Conservation (phyloP, 2,888 invertebrate genomes). For the Leptopterna dolabrata region DNA sequence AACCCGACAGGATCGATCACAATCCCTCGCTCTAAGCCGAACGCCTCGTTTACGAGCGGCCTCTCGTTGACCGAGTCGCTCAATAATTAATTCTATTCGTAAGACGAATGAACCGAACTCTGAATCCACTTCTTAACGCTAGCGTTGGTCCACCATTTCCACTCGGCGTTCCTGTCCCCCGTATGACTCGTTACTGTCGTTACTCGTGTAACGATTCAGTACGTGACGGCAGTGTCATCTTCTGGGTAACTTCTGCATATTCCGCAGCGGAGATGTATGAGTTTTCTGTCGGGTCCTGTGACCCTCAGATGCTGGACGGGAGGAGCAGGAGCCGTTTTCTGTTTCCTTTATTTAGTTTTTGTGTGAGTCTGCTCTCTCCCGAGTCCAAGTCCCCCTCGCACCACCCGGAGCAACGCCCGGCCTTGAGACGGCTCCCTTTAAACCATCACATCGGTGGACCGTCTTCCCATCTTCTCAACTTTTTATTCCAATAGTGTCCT, state of each 20-base stretch:
- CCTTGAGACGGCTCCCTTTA: conserved; percentile 31
- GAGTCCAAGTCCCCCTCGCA: neutral
- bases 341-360: conserved; percentile 27
- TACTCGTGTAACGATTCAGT: too few relatives aligned
- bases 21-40: too few relatives aligned
- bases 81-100: too few relatives aligned
- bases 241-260: neutral
- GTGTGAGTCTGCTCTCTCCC: conserved; percentile 24
- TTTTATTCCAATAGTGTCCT: conserved; percentile 2
- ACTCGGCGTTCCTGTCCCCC: too few relatives aligned
- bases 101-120: too few relatives aligned
- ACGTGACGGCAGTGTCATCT: too few relatives aligned
- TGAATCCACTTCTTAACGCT: too few relatives aligned
- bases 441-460: neutral
- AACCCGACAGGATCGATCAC: too few relatives aligned
- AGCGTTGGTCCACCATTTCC: too few relatives aligned
- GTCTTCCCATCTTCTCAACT: neutral
- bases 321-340: neutral
- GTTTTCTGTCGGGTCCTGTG: neutral
- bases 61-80: too few relatives aligned
- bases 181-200: too few relatives aligned
- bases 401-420: conserved; percentile 3
- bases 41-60: too few relatives aligned
- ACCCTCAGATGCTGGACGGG: neutral
- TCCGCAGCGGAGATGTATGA: neutral